Evolutionary conservation across 2,113 vertebrate genomes (phyloP).

Genomic region (Colossoma macropomum): DNA sequence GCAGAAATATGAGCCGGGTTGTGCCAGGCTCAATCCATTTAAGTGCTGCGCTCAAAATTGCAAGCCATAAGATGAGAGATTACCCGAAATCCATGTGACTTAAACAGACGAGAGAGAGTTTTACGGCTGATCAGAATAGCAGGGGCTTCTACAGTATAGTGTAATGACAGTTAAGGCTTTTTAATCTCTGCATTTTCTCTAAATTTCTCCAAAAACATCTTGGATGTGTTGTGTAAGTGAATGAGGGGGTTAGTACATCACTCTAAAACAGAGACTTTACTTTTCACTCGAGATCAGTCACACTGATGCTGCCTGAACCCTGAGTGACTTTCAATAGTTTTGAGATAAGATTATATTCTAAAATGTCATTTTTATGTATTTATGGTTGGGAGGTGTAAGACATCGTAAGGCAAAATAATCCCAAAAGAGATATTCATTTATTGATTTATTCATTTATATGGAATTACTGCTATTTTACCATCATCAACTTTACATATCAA

Average conservation of each 20-base stretch:
- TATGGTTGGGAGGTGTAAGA: too few species aligned
- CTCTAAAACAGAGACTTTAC: neutral
- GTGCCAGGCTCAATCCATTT: slow-evolving; percentile 15
- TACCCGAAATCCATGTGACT: neutral
- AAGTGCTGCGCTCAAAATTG: neutral
- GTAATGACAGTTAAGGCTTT: neutral
- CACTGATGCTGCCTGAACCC: too few species aligned
- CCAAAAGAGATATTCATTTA: too few species aligned
- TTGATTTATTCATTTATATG: too few species aligned
- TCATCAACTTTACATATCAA: too few species aligned
- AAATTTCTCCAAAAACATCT: neutral
- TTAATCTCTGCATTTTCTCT: neutral
- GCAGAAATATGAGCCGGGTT: neutral
- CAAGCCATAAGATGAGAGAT: slow-evolving; percentile 6
- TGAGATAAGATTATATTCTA: too few species aligned
- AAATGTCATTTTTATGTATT: too few species aligned
- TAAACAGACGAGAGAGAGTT: neutral
- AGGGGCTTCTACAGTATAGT: neutral
- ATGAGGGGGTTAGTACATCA: neutral
- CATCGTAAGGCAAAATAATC: too few species aligned
- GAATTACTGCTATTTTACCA: too few species aligned
- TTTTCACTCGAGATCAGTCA: too few species aligned
- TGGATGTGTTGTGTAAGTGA: neutral
- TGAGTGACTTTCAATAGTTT: too few species aligned
- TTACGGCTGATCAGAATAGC: neutral